Conservation (phyloP, 1,140 invertebrate genomes). For the Pseudomyrmex pallidus region DNA sequence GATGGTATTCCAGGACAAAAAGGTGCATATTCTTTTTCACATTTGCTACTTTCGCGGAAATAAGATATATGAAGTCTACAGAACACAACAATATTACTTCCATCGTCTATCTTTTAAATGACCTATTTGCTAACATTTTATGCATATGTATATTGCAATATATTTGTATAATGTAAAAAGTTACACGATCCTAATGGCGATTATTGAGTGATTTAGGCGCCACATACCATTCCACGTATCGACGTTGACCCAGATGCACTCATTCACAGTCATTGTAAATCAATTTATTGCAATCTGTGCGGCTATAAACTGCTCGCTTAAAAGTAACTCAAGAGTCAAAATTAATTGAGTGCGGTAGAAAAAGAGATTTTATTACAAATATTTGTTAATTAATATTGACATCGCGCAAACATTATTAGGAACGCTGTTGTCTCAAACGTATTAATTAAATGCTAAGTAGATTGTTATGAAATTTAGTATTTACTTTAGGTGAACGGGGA, state of each 20-base stretch:
- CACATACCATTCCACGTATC: constrained; percentile 21
- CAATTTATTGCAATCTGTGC: constrained; percentile 74
- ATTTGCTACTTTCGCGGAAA: too few relatives aligned
- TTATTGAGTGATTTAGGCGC: constrained; percentile 2
- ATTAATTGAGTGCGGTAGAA: not conserved
- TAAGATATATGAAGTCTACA: too few relatives aligned
- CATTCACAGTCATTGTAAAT: constrained; percentile 75
- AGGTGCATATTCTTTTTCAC: constrained; percentile 68
- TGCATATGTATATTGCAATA: constrained; percentile 19
- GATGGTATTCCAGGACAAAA: constrained; percentile 78
- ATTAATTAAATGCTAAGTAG: not conserved
- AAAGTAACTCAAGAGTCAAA: constrained; percentile 21
- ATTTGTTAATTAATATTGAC: too few relatives aligned
- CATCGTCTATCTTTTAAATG: not conserved
- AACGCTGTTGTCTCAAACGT: not conserved
- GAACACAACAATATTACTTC: too few relatives aligned
- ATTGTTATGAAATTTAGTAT: not conserved
- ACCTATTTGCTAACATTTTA: not conserved
- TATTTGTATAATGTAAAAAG: constrained; percentile 8
- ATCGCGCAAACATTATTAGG: not conserved
- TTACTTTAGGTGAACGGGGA: constrained; percentile 73
- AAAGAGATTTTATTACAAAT: constrained; percentile 4
- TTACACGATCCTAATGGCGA: constrained; percentile 13
- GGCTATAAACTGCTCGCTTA: constrained; percentile 30
- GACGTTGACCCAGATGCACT: constrained; percentile 70